Base-by-base conservation (phyloP, 2,113 vertebrate genomes). In the human (Homo sapiens) region DNA sequence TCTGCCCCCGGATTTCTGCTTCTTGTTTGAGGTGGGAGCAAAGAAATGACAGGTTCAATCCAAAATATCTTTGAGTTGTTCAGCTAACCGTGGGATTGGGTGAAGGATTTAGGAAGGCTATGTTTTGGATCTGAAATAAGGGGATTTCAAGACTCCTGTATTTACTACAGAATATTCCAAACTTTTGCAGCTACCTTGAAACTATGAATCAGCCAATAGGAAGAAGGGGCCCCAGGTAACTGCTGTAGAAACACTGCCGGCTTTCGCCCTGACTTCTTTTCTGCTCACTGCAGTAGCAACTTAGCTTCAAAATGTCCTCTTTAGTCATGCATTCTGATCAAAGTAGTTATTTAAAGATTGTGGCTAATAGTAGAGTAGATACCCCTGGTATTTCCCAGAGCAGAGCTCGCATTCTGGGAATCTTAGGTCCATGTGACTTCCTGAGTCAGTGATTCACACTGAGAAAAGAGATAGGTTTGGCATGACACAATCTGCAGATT, bases 341-440 rank as follows among this genome's bases (percentile, higher is more conserved):
- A 92, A 83, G 82, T 22, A 75, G 76, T 96, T 96, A 97, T 93
- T 96, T 90, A 89, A 96, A 93, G 45, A 59, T 66, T 95, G 80
- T 95, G 90, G 94, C 45, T 97, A 94, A 92, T 89, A 85, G 45
- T 48, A 81, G 50, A 89, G 40, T 85, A 93, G 81, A 93, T 89
- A 85, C 64, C 88, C 94, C 90, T 0, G 7, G 78, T 92, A 52
- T 82, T 97, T 97, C 90, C 94, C 48, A 89, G 96, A 87, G 95
- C 82, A 80, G 78, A 96, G 85, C 89, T 87, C 22, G 0, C 55
- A 50, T 97, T 97, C 94, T 97, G 95, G 94, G 96, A 97, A 81
- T 95, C 85, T 93, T 59, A 55, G 43, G 55, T 95, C 68, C 94
- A 96, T 94, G 95, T 97, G 98, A 95, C 93, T 96, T 97, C 90